Evolutionary conservation across 2,113 vertebrate genomes (phyloP), one percentile per base, ranked within the genome.

Genomic region (Pelecanus crispus): DNA sequence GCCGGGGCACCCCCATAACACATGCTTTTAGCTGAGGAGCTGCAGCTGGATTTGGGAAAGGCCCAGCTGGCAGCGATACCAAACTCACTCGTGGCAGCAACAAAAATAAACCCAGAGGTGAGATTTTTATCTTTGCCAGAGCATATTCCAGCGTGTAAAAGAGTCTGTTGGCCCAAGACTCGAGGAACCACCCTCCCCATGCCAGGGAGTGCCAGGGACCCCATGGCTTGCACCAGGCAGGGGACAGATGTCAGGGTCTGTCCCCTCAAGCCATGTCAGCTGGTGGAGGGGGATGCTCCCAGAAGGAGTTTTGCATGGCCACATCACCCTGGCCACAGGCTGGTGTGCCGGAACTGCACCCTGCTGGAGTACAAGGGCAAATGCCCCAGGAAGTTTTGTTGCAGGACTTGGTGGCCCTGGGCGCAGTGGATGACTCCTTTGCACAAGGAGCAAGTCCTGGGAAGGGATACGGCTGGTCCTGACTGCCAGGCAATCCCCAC

Each of bases 151-250:
- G 42, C 0, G 0, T 7, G 26, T 29, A 21, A 63, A 25, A 18
- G 34, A 52, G 32, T 5, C 58, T 49, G 13, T 24, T 72, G 62
- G 47, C 29, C 17, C 50, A 18, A 38, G 29, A 29, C 22, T 3
- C 14, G 40, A 44, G 62, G 18, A 81, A 18, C 29, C 22, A 32
- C 38, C 38, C 19, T 32, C 15, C 55, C 36, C 28, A 4, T 1
- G 13, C 29, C 44, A 73, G 56, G n/a, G 19, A 47, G 26, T 2
- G 0, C 16, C 28, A 25, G 28, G 28, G 34, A 45, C 29, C 15
- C 49, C 9, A 2, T 1, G 14, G 81, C 34, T 59, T 0, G 0
- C 47, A 17, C 17, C 0, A 0, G 44, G 63, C 63, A 59, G n/a
- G 32, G 44, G 31, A 56, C 0, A 2, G 9, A 47, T 59, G 34